Conservation (phyloP, 1,140 invertebrate species). For the Metaphire vulgaris region DNA sequence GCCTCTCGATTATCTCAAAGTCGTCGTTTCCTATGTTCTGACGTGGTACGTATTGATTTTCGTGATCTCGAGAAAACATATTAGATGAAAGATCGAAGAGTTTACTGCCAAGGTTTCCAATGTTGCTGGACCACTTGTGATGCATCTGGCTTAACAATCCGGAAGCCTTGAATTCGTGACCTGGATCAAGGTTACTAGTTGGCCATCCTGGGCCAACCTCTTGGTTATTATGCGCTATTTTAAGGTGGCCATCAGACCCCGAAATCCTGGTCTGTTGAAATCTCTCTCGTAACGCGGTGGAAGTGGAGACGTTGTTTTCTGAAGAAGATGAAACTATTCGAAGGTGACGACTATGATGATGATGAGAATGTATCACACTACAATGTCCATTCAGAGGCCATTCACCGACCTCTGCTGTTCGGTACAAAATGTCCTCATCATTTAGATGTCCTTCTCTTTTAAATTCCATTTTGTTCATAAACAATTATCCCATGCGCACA, state of each 20-base stretch:
- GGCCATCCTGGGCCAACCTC: background rate
- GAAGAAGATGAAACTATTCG: background rate
- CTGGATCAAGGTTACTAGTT: background rate
- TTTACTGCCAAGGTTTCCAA: background rate
- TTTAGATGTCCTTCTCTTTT: no score
- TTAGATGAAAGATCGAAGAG: background rate
- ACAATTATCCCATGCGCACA: no score
- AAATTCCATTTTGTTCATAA: no score
- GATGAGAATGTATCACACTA: no score
- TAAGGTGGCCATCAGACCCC: background rate
- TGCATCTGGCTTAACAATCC: background rate
- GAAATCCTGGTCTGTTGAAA: background rate
- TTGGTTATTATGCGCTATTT: background rate
- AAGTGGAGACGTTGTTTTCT: background rate
- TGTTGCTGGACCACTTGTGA: background rate
- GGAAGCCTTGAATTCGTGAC: background rate
- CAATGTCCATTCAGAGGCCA: no score
- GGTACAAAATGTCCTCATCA: no score
- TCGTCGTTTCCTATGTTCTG: slow-evolving; percentile 1
- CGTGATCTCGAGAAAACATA: background rate
- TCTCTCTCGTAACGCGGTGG: background rate
- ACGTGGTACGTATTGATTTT: background rate
- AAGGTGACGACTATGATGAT: no score
- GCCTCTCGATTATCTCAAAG: background rate
- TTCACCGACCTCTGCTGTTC: no score